Evolutionary conservation across 2,113 vertebrate species (phyloP), one percentile per base, ranked within the genome.

Genomic region (Microcebus murinus): DNA sequence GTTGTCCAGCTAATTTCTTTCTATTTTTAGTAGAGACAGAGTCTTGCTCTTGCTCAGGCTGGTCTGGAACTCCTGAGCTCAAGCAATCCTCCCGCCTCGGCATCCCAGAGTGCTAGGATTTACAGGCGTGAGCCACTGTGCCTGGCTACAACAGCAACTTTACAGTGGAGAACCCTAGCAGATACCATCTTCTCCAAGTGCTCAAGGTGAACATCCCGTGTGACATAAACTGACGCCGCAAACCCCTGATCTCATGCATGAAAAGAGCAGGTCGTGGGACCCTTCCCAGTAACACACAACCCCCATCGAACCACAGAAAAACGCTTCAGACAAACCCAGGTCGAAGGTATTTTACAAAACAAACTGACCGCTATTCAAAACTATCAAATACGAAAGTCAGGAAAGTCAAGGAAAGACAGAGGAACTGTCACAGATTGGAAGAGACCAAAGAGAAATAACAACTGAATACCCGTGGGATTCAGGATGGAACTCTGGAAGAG

Each of bases 191-290:
- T 71, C n/a, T 34, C 20, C 25, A 70, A 3, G 7, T 8, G 18
- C 36, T 57, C n/a, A 15, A 31, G 50, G 63, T 68, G 29, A 57
- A 21, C 2, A 7, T 52, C 74, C 14, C 14, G 0, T 5, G 59
- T 15, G 2, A 3, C 8, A 15, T 8, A 6, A 42, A 25, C 2
- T 39, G 8, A 34, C 36, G 6, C 5, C 14, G 13, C 31, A 23
- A 8, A 14, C 18, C 48, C 61, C 6, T 11, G 36, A 27, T 25
- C 1, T 2, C 12, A 42, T 1, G 18, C 2, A 8, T 23, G 4
- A 27, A 23, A 4, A 59, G 45, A 10, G 31, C 39, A 36, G 2
- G 1, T 18, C 31, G 25, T 12, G 15, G 25, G 18, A 9, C 20
- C 70, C 45, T 92, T 50, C 42, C 57, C 57, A 25, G 6, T 63